These are phyloP conservation scores for Meloe dianella DNA, from an alignment of 2,888 invertebrate species.

Conservation along the genomic window DNA sequence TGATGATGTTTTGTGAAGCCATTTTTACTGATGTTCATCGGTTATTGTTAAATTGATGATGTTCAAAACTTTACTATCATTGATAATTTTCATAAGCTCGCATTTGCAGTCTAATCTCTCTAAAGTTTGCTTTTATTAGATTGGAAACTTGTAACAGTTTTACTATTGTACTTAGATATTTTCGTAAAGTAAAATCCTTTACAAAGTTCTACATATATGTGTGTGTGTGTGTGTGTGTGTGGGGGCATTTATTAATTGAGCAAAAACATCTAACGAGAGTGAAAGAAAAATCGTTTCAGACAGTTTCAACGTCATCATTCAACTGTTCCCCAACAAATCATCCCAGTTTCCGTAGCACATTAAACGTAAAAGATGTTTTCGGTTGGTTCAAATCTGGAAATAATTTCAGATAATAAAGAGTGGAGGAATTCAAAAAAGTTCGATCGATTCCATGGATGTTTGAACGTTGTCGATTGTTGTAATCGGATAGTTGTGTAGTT, in stretches of 20 bases:
- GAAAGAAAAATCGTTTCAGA: slow-evolving; percentile 4
- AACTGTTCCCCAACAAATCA: slow-evolving; percentile 7
- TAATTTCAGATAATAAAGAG: background rate
- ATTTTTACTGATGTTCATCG: background rate
- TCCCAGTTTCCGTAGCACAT: too few relatives aligned
- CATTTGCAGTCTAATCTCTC: background rate
- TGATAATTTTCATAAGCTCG: background rate
- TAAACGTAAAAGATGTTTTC: background rate
- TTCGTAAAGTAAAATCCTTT: background rate
- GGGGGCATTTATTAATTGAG: background rate
- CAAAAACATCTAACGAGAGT: slow-evolving; percentile 12
- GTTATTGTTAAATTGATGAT: background rate
- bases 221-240: too few relatives aligned
- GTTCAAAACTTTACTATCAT: background rate
- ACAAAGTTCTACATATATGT: too few relatives aligned
- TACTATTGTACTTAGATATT: background rate
- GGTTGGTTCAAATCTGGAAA: too few relatives aligned
- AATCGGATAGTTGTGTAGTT: background rate
- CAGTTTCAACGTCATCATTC: background rate
- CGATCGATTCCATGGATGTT: too few relatives aligned
- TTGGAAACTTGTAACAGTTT: background rate
- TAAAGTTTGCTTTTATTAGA: background rate
- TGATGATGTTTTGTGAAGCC: background rate
- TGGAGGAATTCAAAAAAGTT: too few relatives aligned
- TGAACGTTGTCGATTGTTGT: background rate